Evolutionary conservation across 1,140 invertebrate genomes (phyloP).

Genomic region (Lepidotrigona ventralis): DNA sequence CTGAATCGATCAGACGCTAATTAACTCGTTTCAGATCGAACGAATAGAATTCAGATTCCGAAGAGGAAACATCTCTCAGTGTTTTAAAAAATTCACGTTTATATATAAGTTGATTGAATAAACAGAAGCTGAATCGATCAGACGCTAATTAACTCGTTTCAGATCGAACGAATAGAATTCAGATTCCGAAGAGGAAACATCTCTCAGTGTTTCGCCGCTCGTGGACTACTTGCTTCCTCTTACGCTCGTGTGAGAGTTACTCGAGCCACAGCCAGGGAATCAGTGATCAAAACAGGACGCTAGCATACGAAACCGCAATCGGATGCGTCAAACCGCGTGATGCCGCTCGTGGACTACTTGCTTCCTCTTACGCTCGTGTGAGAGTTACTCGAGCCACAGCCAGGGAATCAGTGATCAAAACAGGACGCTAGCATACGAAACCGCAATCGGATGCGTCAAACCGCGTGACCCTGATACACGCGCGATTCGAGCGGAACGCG

Average conservation of each 20-base stretch:
- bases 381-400: not conserved
- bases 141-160: no score
- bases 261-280: not conserved
- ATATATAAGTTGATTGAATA: no score
- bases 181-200: no score
- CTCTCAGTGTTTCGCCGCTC: not conserved
- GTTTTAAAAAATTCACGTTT: not conserved
- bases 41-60: no score
- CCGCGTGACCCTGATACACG: slow-evolving; percentile 61
- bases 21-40: no score
- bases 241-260: not conserved
- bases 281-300: not conserved
- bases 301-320: not conserved
- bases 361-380: not conserved
- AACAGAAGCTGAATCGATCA: no score
- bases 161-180: no score
- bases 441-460: not conserved
- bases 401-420: not conserved
- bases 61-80: no score
- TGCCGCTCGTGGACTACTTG: not conserved
- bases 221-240: not conserved
- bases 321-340: slow-evolving; percentile 17
- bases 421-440: not conserved
- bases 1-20: no score
- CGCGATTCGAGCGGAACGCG: slow-evolving; percentile 48